Percentiles rank a stretch among this genome's conserved stretches.
phyloP scores from a whole-genome alignment of 2,113 vertebrate genomes.

The Gallinago media region DNA sequence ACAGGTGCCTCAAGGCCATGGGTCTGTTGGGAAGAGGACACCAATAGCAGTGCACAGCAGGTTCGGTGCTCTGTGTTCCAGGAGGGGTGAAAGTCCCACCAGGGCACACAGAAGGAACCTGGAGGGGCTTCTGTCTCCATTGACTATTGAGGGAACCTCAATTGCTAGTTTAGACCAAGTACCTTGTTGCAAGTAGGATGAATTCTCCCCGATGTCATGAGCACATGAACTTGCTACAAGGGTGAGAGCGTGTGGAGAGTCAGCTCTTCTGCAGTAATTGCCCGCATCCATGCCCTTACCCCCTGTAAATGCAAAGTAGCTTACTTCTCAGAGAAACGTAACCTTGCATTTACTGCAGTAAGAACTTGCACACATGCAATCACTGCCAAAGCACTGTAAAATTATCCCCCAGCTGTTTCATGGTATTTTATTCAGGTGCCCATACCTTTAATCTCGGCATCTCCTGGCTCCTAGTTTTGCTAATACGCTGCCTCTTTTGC shows the following conservation, averaged over 20 bases:
- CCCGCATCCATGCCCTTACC: not conserved
- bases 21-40: not conserved
- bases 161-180: not conserved
- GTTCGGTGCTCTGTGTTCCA: fast-evolving
- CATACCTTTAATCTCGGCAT: not conserved
- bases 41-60: fast-evolving
- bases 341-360: not conserved
- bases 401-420: not conserved
- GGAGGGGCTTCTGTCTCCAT: not conserved
- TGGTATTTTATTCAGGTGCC: not conserved
- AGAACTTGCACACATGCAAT: not conserved
- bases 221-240: fast-evolving
- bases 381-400: not conserved
- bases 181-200: not conserved
- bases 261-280: not conserved
- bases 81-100: not conserved
- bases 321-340: not conserved
- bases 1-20: not conserved
- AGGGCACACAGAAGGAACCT: not conserved
- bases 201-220: not conserved
- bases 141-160: not conserved
- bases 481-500: not conserved
- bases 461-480: not conserved
- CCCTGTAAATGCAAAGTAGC: not conserved
- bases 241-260: not conserved